Percentiles rank a stretch among this genome's conserved stretches.
Evolutionary conservation across 2,113 vertebrate species (phyloP).

Genomic region (Crotalus tigris): DNA sequence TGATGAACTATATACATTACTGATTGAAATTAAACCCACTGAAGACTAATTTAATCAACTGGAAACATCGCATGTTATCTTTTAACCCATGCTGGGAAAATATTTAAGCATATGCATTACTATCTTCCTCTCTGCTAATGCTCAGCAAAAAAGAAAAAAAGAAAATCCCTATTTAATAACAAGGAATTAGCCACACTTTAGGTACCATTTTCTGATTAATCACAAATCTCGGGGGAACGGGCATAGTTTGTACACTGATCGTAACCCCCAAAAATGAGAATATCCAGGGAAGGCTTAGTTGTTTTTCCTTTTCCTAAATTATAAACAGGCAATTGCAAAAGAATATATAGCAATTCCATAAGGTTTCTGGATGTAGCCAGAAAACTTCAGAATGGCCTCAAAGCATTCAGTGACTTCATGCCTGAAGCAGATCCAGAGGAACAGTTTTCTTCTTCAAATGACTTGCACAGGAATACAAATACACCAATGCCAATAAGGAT

Average conservation of each 20-base stretch:
- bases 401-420: background rate
- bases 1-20: background rate
- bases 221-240: constrained; percentile 5
- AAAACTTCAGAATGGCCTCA: background rate
- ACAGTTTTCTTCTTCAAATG: background rate
- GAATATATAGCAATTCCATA: background rate
- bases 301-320: constrained; percentile 14
- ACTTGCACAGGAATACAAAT: background rate
- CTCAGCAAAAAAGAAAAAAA: background rate
- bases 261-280: background rate
- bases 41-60: background rate
- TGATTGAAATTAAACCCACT: background rate
- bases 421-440: background rate
- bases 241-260: background rate
- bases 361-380: background rate
- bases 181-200: constrained; percentile 21
- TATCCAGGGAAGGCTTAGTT: background rate
- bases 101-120: constrained; percentile 12
- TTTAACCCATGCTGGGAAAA: background rate
- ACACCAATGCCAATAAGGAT: background rate
- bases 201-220: background rate
- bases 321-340: background rate
- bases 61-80: background rate
- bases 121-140: constrained; percentile 9
- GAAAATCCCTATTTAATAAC: constrained; percentile 9